These are phyloP conservation scores for Potamarius usumacintae DNA, from an alignment of 2,113 vertebrate species.

Conservation along the genomic window DNA sequence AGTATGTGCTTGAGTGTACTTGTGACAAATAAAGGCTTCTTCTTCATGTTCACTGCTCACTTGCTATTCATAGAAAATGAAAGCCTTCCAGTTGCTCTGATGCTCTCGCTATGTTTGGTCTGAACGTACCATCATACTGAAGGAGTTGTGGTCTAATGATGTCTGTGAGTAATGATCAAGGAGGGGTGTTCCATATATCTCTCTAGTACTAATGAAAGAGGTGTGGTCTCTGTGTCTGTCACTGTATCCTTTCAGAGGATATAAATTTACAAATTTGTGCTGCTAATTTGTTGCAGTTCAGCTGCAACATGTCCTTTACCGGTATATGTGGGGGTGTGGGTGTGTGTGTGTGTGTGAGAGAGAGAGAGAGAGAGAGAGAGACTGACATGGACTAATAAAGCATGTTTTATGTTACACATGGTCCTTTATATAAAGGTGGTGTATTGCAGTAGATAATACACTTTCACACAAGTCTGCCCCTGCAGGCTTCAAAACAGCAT, in stretches of 20 bases:
- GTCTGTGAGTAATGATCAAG: not conserved
- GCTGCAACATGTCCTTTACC: not conserved
- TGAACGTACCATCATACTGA: no score
- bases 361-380: not conserved
- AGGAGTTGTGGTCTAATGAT: not conserved
- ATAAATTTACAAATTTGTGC: not conserved
- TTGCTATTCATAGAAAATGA: no score
- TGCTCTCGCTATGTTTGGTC: no score
- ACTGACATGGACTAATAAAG: not conserved
- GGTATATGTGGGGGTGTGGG: no score
- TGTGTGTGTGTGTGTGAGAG: not conserved
- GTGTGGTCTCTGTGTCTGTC: not conserved
- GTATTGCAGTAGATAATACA: conserved; percentile 34
- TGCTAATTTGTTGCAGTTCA: not conserved
- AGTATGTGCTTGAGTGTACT: no score
- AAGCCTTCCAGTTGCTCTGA: no score
- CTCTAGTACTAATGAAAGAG: not conserved
- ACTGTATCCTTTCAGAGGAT: not conserved
- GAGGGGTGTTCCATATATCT: not conserved
- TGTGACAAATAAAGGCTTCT: no score
- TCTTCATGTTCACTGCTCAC: no score
- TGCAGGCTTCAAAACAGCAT: not conserved
- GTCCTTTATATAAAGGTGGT: conserved; percentile 32
- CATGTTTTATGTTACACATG: conserved; percentile 8
- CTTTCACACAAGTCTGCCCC: conserved; percentile 18